Percentiles rank a stretch among this genome's conserved stretches.
These are phyloP conservation scores for Melieria omissa DNA, from an alignment of 2,888 invertebrate genomes.

Conservation along the genomic window DNA sequence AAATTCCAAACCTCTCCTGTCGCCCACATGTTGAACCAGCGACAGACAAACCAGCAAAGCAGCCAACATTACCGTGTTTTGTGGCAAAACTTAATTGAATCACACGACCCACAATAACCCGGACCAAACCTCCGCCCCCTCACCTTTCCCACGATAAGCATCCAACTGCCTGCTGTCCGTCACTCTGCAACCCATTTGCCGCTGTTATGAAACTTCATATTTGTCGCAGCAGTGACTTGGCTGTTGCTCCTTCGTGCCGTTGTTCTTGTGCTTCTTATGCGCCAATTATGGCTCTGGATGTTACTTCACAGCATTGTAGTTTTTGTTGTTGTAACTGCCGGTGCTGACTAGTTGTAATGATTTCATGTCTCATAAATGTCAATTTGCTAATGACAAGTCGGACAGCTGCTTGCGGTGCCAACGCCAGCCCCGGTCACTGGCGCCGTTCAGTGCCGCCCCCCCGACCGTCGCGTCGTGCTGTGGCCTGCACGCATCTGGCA, in stretches of 20 bases:
- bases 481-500: no score
- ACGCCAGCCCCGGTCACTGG: background rate
- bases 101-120: background rate
- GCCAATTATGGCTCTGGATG: no score
- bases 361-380: conserved; percentile 21
- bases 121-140: background rate
- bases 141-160: background rate
- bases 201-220: background rate
- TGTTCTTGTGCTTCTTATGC: background rate
- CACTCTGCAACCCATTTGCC: background rate
- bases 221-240: no score
- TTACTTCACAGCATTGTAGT: background rate
- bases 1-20: no score
- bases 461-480: no score
- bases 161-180: background rate
- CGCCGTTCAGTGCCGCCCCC: no score
- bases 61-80: background rate
- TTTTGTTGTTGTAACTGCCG: background rate
- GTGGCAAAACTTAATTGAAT: conserved; percentile 4
- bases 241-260: background rate
- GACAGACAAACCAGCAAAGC: background rate
- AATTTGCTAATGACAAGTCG: conserved; percentile 18
- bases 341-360: background rate
- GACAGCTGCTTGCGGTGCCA: background rate
- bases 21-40: no score